Evolutionary conservation across 1,140 invertebrate species (phyloP).

Genomic region (Atta texana): DNA sequence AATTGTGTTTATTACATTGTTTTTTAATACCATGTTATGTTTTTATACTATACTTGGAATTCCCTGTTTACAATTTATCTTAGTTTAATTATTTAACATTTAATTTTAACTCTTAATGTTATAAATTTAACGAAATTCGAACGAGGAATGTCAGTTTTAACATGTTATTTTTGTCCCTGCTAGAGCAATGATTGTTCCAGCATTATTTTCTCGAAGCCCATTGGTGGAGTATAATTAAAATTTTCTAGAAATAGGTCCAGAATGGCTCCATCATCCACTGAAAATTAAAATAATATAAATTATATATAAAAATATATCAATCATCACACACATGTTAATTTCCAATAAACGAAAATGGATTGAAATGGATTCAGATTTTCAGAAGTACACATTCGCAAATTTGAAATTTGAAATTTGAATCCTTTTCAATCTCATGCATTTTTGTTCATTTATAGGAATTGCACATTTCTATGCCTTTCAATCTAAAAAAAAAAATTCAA

Average conservation of each 20-base stretch:
- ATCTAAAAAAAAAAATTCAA: too few relatives aligned
- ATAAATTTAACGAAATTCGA: conserved; percentile 38
- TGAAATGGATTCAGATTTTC: too few relatives aligned
- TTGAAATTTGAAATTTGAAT: too few relatives aligned
- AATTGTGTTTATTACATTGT: conserved; percentile 32
- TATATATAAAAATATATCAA: conserved; percentile 1
- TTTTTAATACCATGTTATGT: too few relatives aligned
- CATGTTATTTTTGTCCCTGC: conserved; percentile 76
- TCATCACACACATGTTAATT: not conserved
- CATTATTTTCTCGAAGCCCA: conserved; percentile 98
- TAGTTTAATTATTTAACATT: conserved; percentile 18
- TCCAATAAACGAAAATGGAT: too few relatives aligned
- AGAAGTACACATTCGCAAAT: too few relatives aligned
- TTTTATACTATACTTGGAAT: conserved; percentile 7
- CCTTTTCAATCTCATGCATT: too few relatives aligned
- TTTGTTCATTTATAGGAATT: too few relatives aligned
- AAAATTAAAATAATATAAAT: conserved; percentile 81
- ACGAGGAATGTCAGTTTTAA: conserved; percentile 46
- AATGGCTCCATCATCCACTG: conserved; percentile 99
- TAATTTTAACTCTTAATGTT: conserved; percentile 23
- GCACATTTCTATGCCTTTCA: too few relatives aligned
- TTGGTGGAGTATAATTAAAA: conserved; percentile 94
- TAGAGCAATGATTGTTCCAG: conserved; percentile 98
- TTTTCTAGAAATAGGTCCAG: conserved; percentile 97
- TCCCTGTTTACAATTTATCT: conserved; percentile 36